These are phyloP conservation scores for Gopherus flavomarginatus DNA, from an alignment of 2,113 vertebrate genomes.

Conservation along the genomic window DNA sequence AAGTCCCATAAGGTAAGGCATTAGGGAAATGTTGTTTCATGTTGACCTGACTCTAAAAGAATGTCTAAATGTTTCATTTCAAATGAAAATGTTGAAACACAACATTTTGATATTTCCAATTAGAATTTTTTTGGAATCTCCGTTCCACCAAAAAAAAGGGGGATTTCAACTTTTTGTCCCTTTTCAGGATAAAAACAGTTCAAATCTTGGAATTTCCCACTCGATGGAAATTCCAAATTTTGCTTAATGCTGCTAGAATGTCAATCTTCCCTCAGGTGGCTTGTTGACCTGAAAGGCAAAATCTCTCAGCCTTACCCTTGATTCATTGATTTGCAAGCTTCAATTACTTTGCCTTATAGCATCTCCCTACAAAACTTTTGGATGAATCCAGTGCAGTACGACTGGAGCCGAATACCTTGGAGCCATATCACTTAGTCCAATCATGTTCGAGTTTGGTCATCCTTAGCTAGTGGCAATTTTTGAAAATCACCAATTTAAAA, in stretches of 20 bases:
- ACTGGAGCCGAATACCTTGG: too few relatives aligned
- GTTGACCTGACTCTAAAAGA: not conserved
- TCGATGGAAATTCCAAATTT: too few relatives aligned
- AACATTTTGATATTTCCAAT: not conserved
- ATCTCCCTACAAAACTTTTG: not conserved
- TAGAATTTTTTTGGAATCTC: not conserved
- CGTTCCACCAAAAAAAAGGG: too few relatives aligned
- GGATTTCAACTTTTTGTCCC: too few relatives aligned
- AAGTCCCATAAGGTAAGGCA: not conserved
- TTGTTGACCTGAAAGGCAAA: too few relatives aligned
- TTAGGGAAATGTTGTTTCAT: not conserved
- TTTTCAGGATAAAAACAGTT: too few relatives aligned
- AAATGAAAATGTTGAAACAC: not conserved
- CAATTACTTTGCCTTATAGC: not conserved
- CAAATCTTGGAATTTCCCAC: too few relatives aligned
- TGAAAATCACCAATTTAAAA: not conserved
- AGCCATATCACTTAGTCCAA: not conserved
- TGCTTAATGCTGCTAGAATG: not conserved
- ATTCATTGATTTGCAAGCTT: not conserved
- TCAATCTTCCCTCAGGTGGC: not conserved
- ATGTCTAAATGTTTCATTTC: not conserved
- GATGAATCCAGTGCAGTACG: not conserved
- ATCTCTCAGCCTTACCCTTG: not conserved
- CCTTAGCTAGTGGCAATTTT: not conserved
- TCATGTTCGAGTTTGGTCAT: not conserved